phyloP scores from a whole-genome alignment of 1,140 invertebrate species.

The Rhysida immarginata region DNA sequence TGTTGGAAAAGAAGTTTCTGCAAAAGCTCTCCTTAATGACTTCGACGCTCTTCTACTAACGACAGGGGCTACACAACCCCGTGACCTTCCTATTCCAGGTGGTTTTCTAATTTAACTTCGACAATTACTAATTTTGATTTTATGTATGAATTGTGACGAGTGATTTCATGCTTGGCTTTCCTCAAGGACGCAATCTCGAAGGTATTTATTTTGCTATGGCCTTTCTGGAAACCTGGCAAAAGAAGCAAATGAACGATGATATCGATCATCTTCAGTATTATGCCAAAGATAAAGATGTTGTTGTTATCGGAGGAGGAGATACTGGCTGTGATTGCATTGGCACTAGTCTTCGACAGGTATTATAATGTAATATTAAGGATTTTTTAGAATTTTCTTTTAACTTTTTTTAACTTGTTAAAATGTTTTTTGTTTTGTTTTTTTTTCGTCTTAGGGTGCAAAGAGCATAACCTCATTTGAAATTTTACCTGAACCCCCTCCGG shows the following conservation, averaged over 20 bases:
- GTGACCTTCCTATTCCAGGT: slow-evolving; percentile 51
- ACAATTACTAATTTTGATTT: not conserved
- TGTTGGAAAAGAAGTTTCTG: slow-evolving; percentile 79
- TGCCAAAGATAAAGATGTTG: slow-evolving; percentile 87
- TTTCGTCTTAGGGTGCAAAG: slow-evolving; percentile 57
- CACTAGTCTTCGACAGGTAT: slow-evolving; percentile 78
- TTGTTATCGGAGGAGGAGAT: slow-evolving; percentile 96
- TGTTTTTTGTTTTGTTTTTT: not conserved
- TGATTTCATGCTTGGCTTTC: too few relatives aligned
- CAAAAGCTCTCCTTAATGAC: slow-evolving; percentile 48
- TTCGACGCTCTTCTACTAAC: slow-evolving; percentile 81
- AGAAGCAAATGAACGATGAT: slow-evolving; percentile 67
- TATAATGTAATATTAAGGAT: too few relatives aligned
- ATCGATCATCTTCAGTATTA: slow-evolving; percentile 41
- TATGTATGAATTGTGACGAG: not conserved
- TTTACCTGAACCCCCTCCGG: slow-evolving; percentile 70
- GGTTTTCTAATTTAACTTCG: too few relatives aligned
- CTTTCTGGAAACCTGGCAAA: slow-evolving; percentile 94
- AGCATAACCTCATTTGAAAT: slow-evolving; percentile 96
- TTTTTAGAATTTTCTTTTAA: not conserved
- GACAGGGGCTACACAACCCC: slow-evolving; percentile 88
- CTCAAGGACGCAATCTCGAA: slow-evolving; percentile 64
- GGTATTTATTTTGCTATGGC: slow-evolving; percentile 97
- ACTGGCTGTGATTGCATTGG: slow-evolving; percentile 99
- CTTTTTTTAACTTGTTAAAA: not conserved